Evolutionary conservation across 2,888 invertebrate genomes (phyloP).

Genomic region (Noctua fimbriata): DNA sequence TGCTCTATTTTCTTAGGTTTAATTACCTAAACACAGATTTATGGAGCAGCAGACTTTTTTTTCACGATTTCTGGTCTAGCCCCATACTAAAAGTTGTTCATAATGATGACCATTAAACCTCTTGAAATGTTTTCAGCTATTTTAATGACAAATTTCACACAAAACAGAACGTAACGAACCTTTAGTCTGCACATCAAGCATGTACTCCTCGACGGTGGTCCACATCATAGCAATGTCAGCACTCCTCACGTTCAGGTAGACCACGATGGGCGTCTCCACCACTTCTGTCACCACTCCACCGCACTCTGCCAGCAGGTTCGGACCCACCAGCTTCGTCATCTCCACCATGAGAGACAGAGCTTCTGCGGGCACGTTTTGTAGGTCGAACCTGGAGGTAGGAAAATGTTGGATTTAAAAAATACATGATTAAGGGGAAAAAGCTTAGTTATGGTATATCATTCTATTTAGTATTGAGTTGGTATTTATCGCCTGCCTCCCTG

Average conservation of each 20-base stretch:
- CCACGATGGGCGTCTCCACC: conserved; percentile 89
- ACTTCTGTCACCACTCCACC: conserved; percentile 81
- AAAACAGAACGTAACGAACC: conserved; percentile 76
- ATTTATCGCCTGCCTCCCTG: neutral
- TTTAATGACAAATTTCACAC: neutral
- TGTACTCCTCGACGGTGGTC: conserved; percentile 93
- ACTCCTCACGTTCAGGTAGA: conserved; percentile 89
- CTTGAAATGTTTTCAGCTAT: neutral
- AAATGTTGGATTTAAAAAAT: neutral
- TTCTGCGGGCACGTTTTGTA: conserved; percentile 85
- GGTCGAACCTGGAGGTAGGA: conserved; percentile 84
- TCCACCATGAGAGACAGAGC: conserved; percentile 88
- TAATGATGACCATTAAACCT: neutral
- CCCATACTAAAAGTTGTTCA: neutral
- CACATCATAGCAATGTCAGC: conserved; percentile 89
- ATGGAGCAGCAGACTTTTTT: neutral
- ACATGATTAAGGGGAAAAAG: neutral
- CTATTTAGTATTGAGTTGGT: neutral
- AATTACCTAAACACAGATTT: neutral
- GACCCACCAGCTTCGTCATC: conserved; percentile 89
- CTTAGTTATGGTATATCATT: neutral
- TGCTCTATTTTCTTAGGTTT: neutral
- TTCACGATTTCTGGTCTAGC: neutral
- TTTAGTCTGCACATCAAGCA: conserved; percentile 90
- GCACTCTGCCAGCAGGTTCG: conserved; percentile 91